phyloP scores from a whole-genome alignment of 2,113 vertebrate genomes.

The Heliornis fulica region DNA sequence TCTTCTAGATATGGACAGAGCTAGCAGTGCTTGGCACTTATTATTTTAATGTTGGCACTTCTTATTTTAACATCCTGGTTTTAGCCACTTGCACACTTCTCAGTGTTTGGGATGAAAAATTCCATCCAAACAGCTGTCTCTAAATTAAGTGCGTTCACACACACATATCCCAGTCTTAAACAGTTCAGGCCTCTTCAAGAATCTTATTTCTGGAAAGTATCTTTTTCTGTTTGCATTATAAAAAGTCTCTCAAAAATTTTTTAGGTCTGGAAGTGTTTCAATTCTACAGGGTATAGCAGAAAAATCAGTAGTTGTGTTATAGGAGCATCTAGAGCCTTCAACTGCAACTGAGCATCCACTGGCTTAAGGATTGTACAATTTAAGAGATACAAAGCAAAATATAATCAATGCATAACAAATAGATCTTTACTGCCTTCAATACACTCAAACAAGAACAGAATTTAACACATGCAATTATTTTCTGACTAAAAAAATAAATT shows the following conservation, averaged over 20 bases:
- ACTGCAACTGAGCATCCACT: not conserved
- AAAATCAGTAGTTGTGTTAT: not conserved
- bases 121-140: not conserved
- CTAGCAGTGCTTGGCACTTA: not conserved
- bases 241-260: not conserved
- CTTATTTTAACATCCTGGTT: constrained; percentile 3
- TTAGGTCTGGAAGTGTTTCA: not conserved
- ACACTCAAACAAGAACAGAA: not conserved
- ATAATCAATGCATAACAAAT: not conserved
- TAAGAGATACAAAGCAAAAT: not conserved
- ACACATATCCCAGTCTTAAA: not conserved
- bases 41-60: not conserved
- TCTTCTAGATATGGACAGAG: not conserved
- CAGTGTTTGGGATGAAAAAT: constrained; percentile 19
- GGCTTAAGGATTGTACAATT: not conserved
- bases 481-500: not conserved
- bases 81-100: not conserved
- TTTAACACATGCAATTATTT: not conserved
- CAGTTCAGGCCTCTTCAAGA: not conserved
- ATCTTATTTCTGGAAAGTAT: not conserved
- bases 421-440: not conserved
- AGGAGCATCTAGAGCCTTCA: not conserved
- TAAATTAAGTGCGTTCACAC: not conserved
- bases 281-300: not conserved
- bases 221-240: not conserved